Conservation (phyloP, 1,140 invertebrate genomes). For the Apis dorsata region DNA sequence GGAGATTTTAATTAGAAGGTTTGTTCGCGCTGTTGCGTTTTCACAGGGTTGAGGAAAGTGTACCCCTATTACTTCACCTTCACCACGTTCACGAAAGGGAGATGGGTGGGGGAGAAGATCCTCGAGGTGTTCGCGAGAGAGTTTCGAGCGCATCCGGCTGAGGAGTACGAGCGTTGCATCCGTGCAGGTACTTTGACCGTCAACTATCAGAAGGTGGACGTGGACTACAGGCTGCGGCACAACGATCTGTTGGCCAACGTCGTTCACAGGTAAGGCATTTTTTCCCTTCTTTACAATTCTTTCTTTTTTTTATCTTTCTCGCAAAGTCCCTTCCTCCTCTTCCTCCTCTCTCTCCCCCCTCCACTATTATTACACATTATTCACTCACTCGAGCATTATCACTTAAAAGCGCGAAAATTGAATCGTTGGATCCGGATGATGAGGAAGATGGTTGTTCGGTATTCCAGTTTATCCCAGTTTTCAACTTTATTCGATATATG, state of each 20-base stretch:
- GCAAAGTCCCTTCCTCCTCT: too few relatives aligned
- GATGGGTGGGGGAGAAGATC: slow-evolving; percentile 97
- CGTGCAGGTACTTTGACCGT: slow-evolving; percentile 94
- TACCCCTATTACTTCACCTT: slow-evolving; percentile 99
- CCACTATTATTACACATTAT: too few relatives aligned
- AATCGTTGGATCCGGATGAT: too few relatives aligned
- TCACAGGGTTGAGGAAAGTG: slow-evolving; percentile 95
- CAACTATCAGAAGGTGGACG: slow-evolving; percentile 95
- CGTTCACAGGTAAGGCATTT: slow-evolving; percentile 90
- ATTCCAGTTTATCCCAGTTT: too few relatives aligned
- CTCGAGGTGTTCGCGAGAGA: slow-evolving; percentile 96
- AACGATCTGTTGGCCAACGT: slow-evolving; percentile 97
- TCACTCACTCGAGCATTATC: too few relatives aligned
- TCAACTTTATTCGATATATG: too few relatives aligned
- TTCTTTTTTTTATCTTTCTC: too few relatives aligned
- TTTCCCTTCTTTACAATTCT: neutral
- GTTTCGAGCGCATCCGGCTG: slow-evolving; percentile 94
- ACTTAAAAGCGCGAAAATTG: too few relatives aligned
- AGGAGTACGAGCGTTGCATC: slow-evolving; percentile 95
- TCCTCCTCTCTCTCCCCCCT: too few relatives aligned
- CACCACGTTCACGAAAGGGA: slow-evolving; percentile 97
- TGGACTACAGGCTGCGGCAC: slow-evolving; percentile 95
- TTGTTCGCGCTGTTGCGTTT: neutral
- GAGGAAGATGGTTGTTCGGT: too few relatives aligned
- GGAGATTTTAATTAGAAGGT: neutral